Percentiles rank a stretch among this genome's conserved stretches.
Evolutionary conservation across 2,113 vertebrate species (phyloP).

Genomic region (Thomomys bottae): DNA sequence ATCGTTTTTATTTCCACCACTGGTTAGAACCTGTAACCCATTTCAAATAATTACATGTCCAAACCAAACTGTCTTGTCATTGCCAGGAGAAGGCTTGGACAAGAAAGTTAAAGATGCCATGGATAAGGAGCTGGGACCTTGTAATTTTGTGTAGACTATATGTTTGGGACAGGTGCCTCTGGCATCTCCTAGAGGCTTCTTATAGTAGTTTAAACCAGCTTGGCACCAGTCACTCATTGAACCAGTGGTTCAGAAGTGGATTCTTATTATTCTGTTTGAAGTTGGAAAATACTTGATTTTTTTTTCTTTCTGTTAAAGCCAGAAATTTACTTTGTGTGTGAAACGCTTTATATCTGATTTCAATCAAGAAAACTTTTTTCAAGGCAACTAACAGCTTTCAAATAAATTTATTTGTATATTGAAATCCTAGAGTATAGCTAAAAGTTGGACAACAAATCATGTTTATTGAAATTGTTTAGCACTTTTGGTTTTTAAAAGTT

Average conservation of each 20-base stretch:
- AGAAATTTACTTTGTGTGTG: not conserved
- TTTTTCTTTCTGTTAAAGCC: not conserved
- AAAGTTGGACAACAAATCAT: not conserved
- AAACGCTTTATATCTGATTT: not conserved
- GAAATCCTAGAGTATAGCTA: not conserved
- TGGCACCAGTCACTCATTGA: not conserved
- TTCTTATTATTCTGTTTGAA: not conserved
- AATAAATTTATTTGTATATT: not conserved
- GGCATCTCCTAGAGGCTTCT: not conserved
- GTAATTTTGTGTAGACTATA: not conserved
- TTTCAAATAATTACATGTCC: not conserved
- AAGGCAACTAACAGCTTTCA: not conserved
- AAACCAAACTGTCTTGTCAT: constrained; percentile 12
- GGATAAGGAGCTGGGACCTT: not conserved
- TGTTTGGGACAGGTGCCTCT: accelerated
- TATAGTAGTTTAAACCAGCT: not conserved
- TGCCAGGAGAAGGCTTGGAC: constrained; percentile 42
- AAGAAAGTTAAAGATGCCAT: not conserved
- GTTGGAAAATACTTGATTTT: not conserved
- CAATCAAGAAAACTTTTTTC: not conserved
- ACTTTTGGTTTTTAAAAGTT: not conserved
- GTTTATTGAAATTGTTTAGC: not conserved
- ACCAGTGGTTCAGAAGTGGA: not conserved
- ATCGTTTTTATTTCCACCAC: constrained; percentile 42
- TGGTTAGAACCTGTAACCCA: not conserved